Percentiles rank a stretch among this genome's conserved stretches.
phyloP scores from a whole-genome alignment of 2,113 vertebrate species.

The Talpa occidentalis region DNA sequence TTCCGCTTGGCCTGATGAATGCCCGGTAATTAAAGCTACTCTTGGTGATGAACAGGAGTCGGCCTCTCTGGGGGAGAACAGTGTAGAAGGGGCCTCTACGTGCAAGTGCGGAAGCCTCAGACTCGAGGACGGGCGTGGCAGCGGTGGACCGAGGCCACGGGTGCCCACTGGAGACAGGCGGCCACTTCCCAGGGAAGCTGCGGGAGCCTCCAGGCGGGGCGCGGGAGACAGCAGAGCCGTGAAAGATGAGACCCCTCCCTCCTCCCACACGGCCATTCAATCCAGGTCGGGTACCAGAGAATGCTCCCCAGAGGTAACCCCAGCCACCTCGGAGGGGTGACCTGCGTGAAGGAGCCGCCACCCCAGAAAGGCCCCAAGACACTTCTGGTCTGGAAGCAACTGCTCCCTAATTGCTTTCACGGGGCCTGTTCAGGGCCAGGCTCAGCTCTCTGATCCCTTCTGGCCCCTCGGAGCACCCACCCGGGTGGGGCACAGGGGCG shows the following conservation, averaged over 20 bases:
- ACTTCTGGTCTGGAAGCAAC: slow-evolving; percentile 19
- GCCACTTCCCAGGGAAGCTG: not conserved
- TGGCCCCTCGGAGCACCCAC: not conserved
- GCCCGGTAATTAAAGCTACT: slow-evolving; percentile 50
- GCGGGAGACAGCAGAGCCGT: not conserved
- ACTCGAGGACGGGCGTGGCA: not conserved
- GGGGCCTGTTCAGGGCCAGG: slow-evolving; percentile 8
- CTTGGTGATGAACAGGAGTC: slow-evolving; percentile 44
- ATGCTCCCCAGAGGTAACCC: not conserved
- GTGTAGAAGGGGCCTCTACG: slow-evolving; percentile 9
- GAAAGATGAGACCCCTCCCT: slow-evolving; percentile 11
- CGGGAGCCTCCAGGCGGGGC: not conserved
- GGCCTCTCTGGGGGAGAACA: slow-evolving; percentile 52
- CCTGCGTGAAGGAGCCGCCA: not conserved
- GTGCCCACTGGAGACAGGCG: not conserved
- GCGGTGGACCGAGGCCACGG: not conserved
- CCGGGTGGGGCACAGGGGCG: not conserved
- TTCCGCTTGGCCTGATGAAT: slow-evolving; percentile 67
- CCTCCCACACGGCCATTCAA: slow-evolving; percentile 19
- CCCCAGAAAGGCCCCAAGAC: not conserved
- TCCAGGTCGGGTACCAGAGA: not conserved
- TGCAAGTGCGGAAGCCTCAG: not conserved
- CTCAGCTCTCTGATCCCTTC: slow-evolving; percentile 17
- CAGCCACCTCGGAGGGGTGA: not conserved
- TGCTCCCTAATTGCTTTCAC: slow-evolving; percentile 41